Evolutionary conservation across 2,113 vertebrate species (phyloP).

Genomic region (Numida meleagris): DNA sequence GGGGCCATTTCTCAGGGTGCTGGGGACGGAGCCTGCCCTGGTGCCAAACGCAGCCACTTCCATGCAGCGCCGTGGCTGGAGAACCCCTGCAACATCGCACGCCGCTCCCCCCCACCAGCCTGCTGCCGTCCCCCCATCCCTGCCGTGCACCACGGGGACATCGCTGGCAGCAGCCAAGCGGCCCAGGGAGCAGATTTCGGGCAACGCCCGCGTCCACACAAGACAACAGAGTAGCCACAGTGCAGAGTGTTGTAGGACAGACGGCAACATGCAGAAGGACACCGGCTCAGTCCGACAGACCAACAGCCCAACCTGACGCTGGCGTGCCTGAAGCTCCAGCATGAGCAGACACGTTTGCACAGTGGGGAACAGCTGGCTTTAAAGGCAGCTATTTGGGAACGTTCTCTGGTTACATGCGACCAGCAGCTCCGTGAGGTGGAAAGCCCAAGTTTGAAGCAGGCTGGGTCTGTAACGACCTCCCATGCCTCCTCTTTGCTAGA

Average conservation of each 20-base stretch:
- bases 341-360: constrained; percentile 41
- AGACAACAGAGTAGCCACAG: constrained; percentile 70
- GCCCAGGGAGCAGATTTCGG: neutral
- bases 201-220: constrained; percentile 42
- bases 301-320: constrained; percentile 61
- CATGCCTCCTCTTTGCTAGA: constrained; percentile 25
- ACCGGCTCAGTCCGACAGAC: constrained; percentile 62
- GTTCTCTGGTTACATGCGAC: constrained; percentile 47
- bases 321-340: constrained; percentile 51
- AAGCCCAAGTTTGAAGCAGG: constrained; percentile 10
- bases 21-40: neutral
- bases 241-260: constrained; percentile 65
- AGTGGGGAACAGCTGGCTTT: constrained; percentile 50
- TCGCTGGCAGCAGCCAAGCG: neutral
- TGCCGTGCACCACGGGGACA: neutral
- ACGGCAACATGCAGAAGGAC: constrained; percentile 69
- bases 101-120: constrained; percentile 43
- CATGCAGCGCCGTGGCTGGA: neutral
- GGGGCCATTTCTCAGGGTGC: neutral
- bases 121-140: neutral
- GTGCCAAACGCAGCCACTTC: constrained; percentile 27
- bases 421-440: neutral
- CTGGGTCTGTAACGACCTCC: constrained; percentile 47
- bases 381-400: constrained; percentile 31
- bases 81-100: neutral